Evolutionary conservation across 2,888 invertebrate species (phyloP).

Genomic region (Polietes domitor): DNA sequence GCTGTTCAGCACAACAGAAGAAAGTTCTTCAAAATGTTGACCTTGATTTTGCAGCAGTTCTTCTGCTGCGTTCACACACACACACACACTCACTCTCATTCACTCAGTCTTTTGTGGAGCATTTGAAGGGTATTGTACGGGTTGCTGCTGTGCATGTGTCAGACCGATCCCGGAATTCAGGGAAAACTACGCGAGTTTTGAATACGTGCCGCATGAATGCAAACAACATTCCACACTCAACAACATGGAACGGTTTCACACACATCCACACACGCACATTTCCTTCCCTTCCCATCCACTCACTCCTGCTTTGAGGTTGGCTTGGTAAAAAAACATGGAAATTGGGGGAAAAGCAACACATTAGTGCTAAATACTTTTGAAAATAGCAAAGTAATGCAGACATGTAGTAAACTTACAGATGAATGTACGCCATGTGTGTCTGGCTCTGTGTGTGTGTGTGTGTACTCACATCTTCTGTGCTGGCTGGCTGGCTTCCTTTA

Average conservation of each 20-base stretch:
- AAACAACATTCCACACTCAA: neutral
- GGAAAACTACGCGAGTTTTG: constrained; percentile 21
- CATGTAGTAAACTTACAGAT: neutral
- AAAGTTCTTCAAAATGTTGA: constrained; percentile 60
- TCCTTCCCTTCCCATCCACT: constrained; percentile 24
- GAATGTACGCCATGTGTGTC: neutral
- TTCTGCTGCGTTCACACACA: neutral
- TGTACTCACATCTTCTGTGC: neutral
- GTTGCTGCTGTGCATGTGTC: constrained; percentile 43
- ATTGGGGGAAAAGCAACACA: constrained; percentile 39
- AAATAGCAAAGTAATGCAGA: constrained; percentile 14
- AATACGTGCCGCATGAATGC: constrained; percentile 17
- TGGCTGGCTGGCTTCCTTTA: constrained; percentile 26
- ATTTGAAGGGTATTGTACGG: constrained; percentile 50
- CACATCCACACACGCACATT: constrained; percentile 13
- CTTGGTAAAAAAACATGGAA: constrained; percentile 45
- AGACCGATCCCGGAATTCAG: constrained; percentile 15
- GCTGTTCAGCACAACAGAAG: constrained; percentile 37
- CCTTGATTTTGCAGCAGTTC: constrained; percentile 57
- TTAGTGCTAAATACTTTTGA: constrained; percentile 56
- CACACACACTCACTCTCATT: no score
- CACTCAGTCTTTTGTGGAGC: constrained; percentile 19
- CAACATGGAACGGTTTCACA: neutral
- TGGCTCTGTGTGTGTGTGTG: neutral
- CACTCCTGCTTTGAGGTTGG: constrained; percentile 31